Evolutionary conservation across 2,888 invertebrate species (phyloP), one percentile per base, ranked within the genome.

Genomic region (Pollenia angustigena): DNA sequence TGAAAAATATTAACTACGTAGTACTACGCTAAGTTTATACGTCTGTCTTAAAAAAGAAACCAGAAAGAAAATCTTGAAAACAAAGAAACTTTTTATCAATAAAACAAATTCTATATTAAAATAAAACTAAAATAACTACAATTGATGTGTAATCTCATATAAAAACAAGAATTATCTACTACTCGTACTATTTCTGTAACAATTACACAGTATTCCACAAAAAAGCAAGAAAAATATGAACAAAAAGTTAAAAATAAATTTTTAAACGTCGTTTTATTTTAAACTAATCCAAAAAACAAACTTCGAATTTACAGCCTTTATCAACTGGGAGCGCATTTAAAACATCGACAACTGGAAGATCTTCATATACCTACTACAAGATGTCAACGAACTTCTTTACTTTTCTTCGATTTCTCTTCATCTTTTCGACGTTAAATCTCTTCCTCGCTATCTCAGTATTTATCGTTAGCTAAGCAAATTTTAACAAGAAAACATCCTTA

Each of bases 161-260:
- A 62, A 75, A 74, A 66, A 58, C 56, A 72, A 78, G 78, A 85
- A 78, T 78, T 86, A 82, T 52, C 79, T 79, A 68, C 83, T 81
- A 80, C 84, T 81, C 87, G 84, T 81, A 84, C 83, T 84, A 87
- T 84, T 74, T 87, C 84, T 87, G 87, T 87, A 87, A 84, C 80
- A 84, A 84, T 84, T 87, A 87, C 87, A 87, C 87, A 87, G 87
- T 87, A 84, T 87, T 87, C 87, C 87, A 87, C 76, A 83, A 75
- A 80, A 84, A 82, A 76, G 40, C 69, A 84, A 81, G 64, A 86
- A 83, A 79, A 82, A 76, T 74, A 82, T 74, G 74, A 86, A 81
- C 32, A 80, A 80, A 76, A 79, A 64, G 50, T n/a, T 12, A 84
- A 84, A 74, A 71, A 52, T 32, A 32, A 79, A 60, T 18, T 40